phyloP scores from a whole-genome alignment of 2,888 invertebrate species.

The Eupeodes latifasciatus region DNA sequence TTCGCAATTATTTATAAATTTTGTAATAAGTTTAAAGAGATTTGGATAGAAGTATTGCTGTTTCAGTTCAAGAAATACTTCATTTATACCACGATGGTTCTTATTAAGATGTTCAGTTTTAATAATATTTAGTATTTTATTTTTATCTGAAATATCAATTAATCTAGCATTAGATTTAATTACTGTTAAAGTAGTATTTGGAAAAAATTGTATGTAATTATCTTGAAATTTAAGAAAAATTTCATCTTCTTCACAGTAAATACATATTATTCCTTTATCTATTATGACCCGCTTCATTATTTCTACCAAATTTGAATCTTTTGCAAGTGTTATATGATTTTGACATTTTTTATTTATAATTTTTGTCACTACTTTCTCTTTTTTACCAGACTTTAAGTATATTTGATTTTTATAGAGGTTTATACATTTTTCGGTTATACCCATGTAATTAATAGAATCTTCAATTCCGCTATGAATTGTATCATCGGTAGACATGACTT shows the following conservation, averaged over 20 bases:
- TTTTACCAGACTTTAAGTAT: not conserved
- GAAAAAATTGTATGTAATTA: not conserved
- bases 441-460: not conserved
- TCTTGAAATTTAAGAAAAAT: constrained; percentile 5
- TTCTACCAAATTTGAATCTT: no score
- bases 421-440: not conserved
- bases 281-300: no score
- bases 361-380: not conserved
- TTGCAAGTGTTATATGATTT: constrained; percentile 2
- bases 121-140: not conserved
- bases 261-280: no score
- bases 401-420: not conserved
- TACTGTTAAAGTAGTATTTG: not conserved
- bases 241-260: constrained; percentile 4
- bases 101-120: not conserved
- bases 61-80: not conserved
- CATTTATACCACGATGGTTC: not conserved
- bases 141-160: not conserved
- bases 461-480: constrained; percentile 3
- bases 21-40: not conserved
- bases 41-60: constrained; percentile 3
- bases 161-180: not conserved
- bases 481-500: constrained; percentile 2
- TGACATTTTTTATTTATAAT: constrained; percentile 6
- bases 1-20: not conserved